Evolutionary conservation across 2,113 vertebrate genomes (phyloP).

Genomic region (Heterotis niloticus): DNA sequence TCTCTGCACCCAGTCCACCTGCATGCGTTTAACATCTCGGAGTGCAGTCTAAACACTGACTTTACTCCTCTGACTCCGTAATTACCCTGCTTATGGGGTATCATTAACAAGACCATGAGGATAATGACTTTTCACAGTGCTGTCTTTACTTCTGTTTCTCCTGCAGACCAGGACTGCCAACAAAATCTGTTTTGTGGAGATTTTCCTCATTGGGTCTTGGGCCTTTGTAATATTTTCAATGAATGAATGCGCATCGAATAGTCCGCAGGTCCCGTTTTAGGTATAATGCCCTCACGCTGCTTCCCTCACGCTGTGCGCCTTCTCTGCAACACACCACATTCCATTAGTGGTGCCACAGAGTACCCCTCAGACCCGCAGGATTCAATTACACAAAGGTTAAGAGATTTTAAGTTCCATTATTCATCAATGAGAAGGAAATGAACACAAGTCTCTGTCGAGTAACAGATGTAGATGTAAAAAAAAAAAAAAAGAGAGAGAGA

Average conservation of each 20-base stretch:
- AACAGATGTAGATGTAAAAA: not conserved
- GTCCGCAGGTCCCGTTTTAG: not conserved
- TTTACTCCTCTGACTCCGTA: conserved; percentile 38
- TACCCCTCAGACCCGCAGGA: not conserved
- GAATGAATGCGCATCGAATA: not conserved
- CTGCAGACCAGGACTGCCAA: not conserved
- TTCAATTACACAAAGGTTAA: not conserved
- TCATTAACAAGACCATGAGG: conserved; percentile 38
- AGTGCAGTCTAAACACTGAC: conserved; percentile 37
- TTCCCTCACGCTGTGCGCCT: not conserved
- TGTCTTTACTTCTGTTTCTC: conserved; percentile 18
- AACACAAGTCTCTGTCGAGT: not conserved
- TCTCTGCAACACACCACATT: not conserved
- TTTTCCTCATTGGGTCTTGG: not conserved
- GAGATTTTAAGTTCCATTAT: not conserved
- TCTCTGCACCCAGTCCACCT: conserved; percentile 55
- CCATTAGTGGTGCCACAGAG: not conserved
- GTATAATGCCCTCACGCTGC: not conserved
- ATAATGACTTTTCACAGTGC: conserved; percentile 33
- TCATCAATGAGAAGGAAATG: not conserved
- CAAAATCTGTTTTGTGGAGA: not conserved
- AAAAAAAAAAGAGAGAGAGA: no score
- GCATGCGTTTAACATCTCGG: conserved; percentile 59
- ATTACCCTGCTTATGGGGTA: conserved; percentile 38
- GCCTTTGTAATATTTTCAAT: not conserved